phyloP scores from a whole-genome alignment of 2,113 vertebrate genomes.

The Rallus limicola region DNA sequence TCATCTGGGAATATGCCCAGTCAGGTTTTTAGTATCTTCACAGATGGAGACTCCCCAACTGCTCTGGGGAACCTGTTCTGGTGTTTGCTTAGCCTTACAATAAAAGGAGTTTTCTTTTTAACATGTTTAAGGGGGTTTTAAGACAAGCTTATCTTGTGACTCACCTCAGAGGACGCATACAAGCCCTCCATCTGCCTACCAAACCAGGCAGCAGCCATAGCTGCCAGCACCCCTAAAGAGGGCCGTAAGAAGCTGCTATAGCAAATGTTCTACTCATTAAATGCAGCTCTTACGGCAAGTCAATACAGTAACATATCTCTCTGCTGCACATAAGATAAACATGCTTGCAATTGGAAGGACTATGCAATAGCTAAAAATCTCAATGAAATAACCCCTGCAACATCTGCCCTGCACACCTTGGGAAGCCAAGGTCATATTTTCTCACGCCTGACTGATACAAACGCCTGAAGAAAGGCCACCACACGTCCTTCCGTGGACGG shows the following conservation, averaged over 20 bases:
- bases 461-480: background rate
- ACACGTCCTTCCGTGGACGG: fast-evolving
- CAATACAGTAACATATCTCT: fast-evolving
- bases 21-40: background rate
- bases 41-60: background rate
- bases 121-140: background rate
- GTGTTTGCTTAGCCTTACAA: background rate
- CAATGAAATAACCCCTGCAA: fast-evolving
- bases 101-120: fast-evolving
- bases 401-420: fast-evolving
- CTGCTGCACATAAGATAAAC: fast-evolving
- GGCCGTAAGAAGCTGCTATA: background rate
- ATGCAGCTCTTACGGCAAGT: fast-evolving
- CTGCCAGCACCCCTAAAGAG: background rate
- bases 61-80: background rate
- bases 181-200: fast-evolving
- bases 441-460: fast-evolving
- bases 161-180: no score
- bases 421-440: background rate
- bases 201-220: background rate
- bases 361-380: fast-evolving
- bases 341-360: fast-evolving
- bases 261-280: no score
- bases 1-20: background rate
- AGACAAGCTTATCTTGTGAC: background rate